Percentiles rank a stretch among this genome's conserved stretches.
Evolutionary conservation across 2,888 invertebrate species (phyloP).

Genomic region (Netelia melanura): DNA sequence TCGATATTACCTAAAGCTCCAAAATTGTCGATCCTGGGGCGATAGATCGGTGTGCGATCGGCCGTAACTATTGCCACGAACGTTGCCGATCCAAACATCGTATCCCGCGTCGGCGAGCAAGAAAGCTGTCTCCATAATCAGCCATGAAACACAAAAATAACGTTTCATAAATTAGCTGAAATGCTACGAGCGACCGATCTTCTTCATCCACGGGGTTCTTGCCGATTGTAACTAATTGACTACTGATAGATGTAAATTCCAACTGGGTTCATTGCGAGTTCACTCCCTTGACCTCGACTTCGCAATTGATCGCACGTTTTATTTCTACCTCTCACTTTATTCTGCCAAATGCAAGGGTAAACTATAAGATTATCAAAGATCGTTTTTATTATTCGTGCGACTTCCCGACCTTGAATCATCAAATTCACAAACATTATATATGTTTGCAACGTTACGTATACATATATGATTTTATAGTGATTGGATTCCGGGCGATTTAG

Average conservation of each 20-base stretch:
- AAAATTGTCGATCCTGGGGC: conserved; percentile 29
- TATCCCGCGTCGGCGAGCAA: conserved; percentile 62
- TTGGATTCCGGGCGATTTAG: not conserved
- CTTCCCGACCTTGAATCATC: conserved; percentile 38
- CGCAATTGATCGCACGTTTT: too few relatives aligned
- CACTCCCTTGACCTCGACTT: too few relatives aligned
- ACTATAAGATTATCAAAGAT: not conserved
- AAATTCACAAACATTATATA: not conserved
- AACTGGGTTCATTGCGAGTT: not conserved
- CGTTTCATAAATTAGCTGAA: not conserved
- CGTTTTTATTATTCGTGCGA: not conserved
- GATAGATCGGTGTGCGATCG: conserved; percentile 48
- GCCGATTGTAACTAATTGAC: not conserved
- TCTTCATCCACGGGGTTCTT: not conserved
- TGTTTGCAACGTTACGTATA: not conserved
- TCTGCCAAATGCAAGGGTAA: too few relatives aligned
- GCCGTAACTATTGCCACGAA: conserved; percentile 60
- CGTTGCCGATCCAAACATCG: conserved; percentile 67
- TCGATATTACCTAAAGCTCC: conserved; percentile 49
- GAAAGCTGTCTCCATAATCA: conserved; percentile 32
- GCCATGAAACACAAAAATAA: not conserved
- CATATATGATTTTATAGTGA: not conserved
- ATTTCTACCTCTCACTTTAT: too few relatives aligned
- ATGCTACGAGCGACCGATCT: not conserved
- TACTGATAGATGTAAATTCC: not conserved